A percentile compares a stretch with the other conserved stretches of the same genome.
phyloP scores from a whole-genome alignment of 2,888 invertebrate genomes.

The Volucella inflata region DNA sequence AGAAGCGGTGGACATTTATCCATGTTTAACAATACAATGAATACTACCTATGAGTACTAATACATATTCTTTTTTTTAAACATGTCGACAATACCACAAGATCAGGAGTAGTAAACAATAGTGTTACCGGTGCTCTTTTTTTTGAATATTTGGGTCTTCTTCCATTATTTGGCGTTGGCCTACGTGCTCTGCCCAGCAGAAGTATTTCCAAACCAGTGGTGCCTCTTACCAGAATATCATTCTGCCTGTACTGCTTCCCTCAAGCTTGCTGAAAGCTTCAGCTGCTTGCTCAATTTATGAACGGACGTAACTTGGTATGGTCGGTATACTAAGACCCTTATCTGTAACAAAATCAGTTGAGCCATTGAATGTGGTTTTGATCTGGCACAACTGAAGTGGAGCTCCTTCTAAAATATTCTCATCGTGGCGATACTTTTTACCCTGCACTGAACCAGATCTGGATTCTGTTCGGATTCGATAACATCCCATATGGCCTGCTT shows the following conservation, averaged over 20 bases:
- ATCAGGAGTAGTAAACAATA: no score
- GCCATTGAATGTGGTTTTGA: conserved; percentile 85
- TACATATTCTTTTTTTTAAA: no score
- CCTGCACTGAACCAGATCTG: conserved; percentile 85
- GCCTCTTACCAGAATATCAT: conserved; percentile 92
- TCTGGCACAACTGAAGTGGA: conserved; percentile 88
- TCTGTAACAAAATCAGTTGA: conserved; percentile 85
- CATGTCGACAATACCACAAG: no score
- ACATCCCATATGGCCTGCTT: conserved; percentile 92
- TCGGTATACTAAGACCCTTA: conserved; percentile 91
- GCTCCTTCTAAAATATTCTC: conserved; percentile 91
- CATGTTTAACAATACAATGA: no score
- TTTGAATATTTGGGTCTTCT: no score
- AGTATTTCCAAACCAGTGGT: conserved; percentile 93
- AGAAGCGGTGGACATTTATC: no score
- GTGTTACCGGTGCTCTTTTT: no score
- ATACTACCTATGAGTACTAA: no score
- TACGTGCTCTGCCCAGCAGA: conserved; percentile 92
- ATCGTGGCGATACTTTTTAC: conserved; percentile 90
- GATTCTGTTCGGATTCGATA: conserved; percentile 86
- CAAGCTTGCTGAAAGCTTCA: no score
- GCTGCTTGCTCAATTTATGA: conserved; percentile 88
- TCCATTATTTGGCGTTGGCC: conserved; percentile 93
- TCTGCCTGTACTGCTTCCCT: conserved; percentile 88
- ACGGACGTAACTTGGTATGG: conserved; percentile 88